phyloP scores from a whole-genome alignment of 1,140 invertebrate species.

The Potamilus streckersoni region DNA sequence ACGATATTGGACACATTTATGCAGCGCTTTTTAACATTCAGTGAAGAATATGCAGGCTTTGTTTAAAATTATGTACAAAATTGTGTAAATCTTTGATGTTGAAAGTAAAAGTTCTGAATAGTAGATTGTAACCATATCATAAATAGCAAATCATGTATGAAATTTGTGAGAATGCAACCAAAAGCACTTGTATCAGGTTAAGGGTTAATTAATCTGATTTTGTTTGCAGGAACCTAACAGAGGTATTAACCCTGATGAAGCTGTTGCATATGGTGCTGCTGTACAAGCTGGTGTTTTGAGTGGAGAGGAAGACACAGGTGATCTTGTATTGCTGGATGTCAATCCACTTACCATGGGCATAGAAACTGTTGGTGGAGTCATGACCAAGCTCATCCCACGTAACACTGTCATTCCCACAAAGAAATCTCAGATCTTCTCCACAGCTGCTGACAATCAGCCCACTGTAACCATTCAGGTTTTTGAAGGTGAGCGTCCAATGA shows the following conservation, averaged over 20 bases:
- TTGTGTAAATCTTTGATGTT: no score
- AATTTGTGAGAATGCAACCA: background rate
- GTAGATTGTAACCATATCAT: background rate
- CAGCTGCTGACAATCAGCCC: conserved; percentile 98
- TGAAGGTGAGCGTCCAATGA: conserved; percentile 99
- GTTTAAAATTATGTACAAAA: no score
- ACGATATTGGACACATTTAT: no score
- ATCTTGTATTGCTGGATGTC: conserved; percentile 96
- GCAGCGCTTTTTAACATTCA: no score
- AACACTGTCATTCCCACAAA: conserved; percentile 99
- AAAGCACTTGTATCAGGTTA: background rate
- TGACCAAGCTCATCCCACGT: conserved; percentile 98
- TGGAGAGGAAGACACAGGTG: conserved; percentile 86
- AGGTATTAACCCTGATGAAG: conserved; percentile 95
- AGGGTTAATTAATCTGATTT: conserved; percentile 1
- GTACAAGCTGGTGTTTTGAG: conserved; percentile 91
- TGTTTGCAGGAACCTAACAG: conserved; percentile 84
- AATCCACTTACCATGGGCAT: conserved; percentile 99
- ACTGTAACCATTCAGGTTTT: conserved; percentile 99
- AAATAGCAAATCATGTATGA: background rate
- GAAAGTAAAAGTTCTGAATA: background rate
- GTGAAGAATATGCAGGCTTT: no score
- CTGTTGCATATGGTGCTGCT: conserved; percentile 91
- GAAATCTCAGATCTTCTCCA: conserved; percentile 99
- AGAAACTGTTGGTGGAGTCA: conserved; percentile 99